Percentiles rank a stretch among this genome's conserved stretches.
phyloP scores from a whole-genome alignment of 2,888 invertebrate genomes.

The Sarcophaga caerulescens region DNA sequence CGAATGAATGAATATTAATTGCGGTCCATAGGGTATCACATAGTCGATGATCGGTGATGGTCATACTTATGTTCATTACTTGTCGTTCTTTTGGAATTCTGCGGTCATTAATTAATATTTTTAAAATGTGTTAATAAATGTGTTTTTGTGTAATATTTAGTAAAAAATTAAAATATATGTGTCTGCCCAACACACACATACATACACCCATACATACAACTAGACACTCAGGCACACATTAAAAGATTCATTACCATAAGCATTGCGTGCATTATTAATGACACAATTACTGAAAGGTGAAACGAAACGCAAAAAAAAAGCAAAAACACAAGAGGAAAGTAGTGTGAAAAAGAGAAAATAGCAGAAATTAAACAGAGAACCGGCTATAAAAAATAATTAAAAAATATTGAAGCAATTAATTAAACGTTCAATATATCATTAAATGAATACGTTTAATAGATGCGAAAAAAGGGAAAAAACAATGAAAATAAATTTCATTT shows the following conservation, averaged over 20 bases:
- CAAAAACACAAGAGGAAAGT: background rate
- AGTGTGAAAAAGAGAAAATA: background rate
- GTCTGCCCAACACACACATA: background rate
- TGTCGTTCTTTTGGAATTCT: constrained; percentile 42
- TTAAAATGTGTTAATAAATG: constrained; percentile 8
- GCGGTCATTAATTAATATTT: constrained; percentile 47
- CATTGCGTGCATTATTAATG: constrained; percentile 31
- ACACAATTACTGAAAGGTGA: constrained; percentile 39
- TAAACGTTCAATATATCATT: constrained; percentile 7
- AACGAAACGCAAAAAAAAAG: background rate
- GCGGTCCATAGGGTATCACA: too few species aligned
- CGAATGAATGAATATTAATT: too few species aligned
- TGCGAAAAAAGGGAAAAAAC: background rate
- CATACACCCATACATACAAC: too few species aligned
- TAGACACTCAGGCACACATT: background rate
- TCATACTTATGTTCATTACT: background rate
- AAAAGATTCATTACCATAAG: constrained; percentile 15
- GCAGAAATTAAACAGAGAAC: constrained; percentile 12
- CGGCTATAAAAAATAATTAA: constrained; percentile 22
- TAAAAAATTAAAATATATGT: background rate
- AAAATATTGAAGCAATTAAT: constrained; percentile 23
- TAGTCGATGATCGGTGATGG: background rate
- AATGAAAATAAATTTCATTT: background rate
- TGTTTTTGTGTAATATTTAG: background rate
- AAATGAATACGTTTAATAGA: background rate